phyloP scores from a whole-genome alignment of 2,113 vertebrate genomes.

The Amphiprion ocellaris region DNA sequence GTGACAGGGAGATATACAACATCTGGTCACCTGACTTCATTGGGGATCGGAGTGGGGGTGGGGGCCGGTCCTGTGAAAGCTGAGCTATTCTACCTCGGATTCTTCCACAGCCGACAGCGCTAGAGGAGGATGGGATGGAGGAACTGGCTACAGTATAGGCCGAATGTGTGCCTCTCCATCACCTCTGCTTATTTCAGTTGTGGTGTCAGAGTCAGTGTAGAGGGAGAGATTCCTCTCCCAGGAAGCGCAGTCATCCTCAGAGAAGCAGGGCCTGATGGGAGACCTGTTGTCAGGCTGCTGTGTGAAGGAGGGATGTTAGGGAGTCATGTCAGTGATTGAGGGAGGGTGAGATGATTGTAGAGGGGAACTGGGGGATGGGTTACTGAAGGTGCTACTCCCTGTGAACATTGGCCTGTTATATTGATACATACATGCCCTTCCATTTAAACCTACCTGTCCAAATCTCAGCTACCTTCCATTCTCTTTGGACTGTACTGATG shows the following conservation, averaged over 20 bases:
- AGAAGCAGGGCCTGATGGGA: conserved; percentile 66
- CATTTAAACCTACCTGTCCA: conserved; percentile 36
- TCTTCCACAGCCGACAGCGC: conserved; percentile 52
- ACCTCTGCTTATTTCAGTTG: conserved; percentile 26
- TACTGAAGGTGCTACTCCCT: conserved; percentile 63
- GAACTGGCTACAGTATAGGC: conserved; percentile 21
- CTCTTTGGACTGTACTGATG: neutral
- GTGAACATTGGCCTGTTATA: conserved; percentile 30
- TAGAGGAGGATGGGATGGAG: conserved; percentile 54
- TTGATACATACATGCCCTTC: conserved; percentile 31
- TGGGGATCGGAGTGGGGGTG: conserved; percentile 75
- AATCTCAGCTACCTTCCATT: neutral
- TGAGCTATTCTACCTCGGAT: conserved; percentile 66
- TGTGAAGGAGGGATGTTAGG: conserved; percentile 59
- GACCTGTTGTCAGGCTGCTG: conserved; percentile 74
- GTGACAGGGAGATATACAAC: conserved; percentile 82
- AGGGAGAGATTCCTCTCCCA: conserved; percentile 37
- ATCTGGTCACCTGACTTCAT: conserved; percentile 84
- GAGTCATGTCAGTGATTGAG: conserved; percentile 69
- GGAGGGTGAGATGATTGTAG: conserved; percentile 59
- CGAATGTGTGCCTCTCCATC: conserved; percentile 28
- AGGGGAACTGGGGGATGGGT: conserved; percentile 72
- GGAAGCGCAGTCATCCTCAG: conserved; percentile 64
- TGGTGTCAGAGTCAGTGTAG: conserved; percentile 6
- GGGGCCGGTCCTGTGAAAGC: conserved; percentile 71